These are phyloP conservation scores for Columba livia DNA, from an alignment of 2,113 vertebrate genomes.

Conservation along the genomic window DNA sequence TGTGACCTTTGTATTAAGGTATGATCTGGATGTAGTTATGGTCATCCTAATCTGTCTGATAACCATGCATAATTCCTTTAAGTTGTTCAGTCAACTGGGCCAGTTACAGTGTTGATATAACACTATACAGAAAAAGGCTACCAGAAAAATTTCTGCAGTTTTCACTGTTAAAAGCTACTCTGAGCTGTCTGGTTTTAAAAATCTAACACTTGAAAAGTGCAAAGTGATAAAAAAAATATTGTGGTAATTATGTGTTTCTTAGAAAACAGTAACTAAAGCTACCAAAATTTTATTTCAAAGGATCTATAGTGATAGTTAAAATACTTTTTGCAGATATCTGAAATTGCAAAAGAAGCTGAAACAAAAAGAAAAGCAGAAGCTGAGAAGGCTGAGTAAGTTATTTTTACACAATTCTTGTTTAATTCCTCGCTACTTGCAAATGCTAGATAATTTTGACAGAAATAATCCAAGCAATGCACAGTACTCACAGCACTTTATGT, in stretches of 20 bases:
- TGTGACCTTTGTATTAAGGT: neutral
- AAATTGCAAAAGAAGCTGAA: constrained; percentile 77
- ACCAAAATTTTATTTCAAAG: neutral
- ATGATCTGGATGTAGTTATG: neutral
- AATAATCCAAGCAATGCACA: neutral
- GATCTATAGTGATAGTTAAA: neutral
- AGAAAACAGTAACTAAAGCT: neutral
- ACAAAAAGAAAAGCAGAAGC: constrained; percentile 83
- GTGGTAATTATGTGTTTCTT: neutral
- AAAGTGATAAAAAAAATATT: neutral
- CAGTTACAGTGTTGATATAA: neutral
- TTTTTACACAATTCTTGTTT: neutral
- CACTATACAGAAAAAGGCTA: neutral
- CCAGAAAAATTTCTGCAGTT: neutral
- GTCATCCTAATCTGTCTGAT: neutral
- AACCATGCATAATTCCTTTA: neutral
- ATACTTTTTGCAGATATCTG: constrained; percentile 76
- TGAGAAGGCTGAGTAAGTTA: constrained; percentile 95
- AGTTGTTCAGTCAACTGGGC: neutral
- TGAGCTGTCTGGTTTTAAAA: neutral
- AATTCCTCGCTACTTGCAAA: neutral
- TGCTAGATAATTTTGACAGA: neutral
- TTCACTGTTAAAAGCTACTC: neutral
- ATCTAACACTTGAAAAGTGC: neutral
- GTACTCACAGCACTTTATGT: neutral